phyloP scores from a whole-genome alignment of 2,113 vertebrate genomes.

The Archilochus colubris region DNA sequence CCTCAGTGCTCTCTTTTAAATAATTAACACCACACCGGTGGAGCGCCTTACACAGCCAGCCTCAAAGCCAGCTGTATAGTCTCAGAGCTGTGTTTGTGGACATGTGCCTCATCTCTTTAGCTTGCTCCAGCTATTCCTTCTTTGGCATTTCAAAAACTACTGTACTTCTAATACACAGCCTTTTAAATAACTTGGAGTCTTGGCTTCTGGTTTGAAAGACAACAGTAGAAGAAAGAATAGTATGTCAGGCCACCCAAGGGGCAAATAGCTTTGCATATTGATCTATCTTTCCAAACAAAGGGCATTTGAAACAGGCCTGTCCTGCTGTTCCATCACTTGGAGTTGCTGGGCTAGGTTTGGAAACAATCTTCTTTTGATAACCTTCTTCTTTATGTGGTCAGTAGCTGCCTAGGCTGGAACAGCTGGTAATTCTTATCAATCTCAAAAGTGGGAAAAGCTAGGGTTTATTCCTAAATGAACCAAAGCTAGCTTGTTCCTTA shows the following conservation, averaged over 20 bases:
- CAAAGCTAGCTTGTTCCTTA: not conserved
- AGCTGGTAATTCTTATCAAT: not conserved
- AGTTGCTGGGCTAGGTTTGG: not conserved
- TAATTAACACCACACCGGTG: constrained; percentile 81
- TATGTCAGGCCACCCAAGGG: not conserved
- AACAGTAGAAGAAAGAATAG: not conserved
- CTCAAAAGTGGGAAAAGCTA: not conserved
- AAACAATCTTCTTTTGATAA: not conserved
- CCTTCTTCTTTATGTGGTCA: not conserved
- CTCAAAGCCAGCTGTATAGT: constrained; percentile 76
- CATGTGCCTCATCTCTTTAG: constrained; percentile 56
- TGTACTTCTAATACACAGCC: not conserved
- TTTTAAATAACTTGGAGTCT: not conserved
- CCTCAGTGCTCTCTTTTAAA: constrained; percentile 82
- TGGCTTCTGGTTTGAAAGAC: constrained; percentile 27
- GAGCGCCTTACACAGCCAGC: constrained; percentile 60
- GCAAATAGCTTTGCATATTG: not conserved
- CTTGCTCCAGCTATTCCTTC: not conserved
- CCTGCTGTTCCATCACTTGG: not conserved
- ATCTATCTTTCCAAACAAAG: not conserved
- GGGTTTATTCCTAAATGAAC: no score
- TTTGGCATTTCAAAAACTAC: not conserved
- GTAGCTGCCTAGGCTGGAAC: not conserved
- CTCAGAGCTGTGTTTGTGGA: constrained; percentile 47
- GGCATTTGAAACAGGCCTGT: not conserved